Percentiles rank a stretch among this genome's conserved stretches.
These are phyloP conservation scores for Hetaerina titia DNA, from an alignment of 2,888 invertebrate species.

Conservation along the genomic window DNA sequence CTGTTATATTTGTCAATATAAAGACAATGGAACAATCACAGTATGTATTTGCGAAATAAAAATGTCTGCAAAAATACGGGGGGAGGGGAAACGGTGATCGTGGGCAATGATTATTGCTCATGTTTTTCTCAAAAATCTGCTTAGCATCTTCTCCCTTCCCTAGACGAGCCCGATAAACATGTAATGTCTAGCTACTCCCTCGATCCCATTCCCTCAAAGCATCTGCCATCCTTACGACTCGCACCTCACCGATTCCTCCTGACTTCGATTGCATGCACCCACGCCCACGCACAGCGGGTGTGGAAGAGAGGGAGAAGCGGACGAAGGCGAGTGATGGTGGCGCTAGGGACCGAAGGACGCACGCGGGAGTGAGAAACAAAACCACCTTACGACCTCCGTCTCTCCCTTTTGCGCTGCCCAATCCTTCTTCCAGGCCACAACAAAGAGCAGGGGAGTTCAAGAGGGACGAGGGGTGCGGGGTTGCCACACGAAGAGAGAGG, in stretches of 20 bases:
- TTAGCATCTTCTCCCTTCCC: not conserved
- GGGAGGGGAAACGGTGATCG: no score
- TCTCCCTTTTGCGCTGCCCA: constrained; percentile 21
- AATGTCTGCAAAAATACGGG: no score
- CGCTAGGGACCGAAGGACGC: not conserved
- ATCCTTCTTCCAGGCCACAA: constrained; percentile 55
- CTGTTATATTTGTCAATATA: no score
- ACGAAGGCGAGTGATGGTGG: not conserved
- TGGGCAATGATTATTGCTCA: no score
- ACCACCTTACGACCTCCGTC: not conserved
- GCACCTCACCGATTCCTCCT: not conserved
- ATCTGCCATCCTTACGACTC: not conserved
- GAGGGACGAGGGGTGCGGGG: no score
- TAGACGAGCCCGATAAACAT: not conserved
- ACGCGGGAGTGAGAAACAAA: not conserved
- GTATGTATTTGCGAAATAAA: no score
- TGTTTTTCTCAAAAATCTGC: no score
- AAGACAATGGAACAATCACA: no score
- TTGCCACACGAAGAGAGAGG: not conserved
- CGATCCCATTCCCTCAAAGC: not conserved
- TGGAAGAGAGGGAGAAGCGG: not conserved
- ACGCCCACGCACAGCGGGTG: not conserved
- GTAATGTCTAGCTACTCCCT: not conserved
- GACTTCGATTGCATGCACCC: not conserved
- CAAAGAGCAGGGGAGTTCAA: not conserved